Base-by-base conservation (phyloP, 2,113 vertebrate genomes). In the Coturnix japonica region DNA sequence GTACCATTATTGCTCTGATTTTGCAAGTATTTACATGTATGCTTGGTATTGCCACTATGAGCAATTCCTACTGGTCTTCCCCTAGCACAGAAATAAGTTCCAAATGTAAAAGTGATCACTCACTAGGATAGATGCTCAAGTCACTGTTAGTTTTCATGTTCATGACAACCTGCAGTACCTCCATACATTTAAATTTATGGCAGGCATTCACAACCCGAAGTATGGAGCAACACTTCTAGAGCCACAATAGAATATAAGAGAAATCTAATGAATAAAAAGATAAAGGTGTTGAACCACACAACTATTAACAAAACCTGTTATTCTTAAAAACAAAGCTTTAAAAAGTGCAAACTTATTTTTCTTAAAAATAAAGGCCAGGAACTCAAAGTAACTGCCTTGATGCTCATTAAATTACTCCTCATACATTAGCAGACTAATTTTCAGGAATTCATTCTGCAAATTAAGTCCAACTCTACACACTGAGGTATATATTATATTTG, bases 381-480 rank as follows among this genome's bases (percentile, higher is more conserved):
- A 74, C 12, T 76, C 33, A 59, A 65, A 92, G 56, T 9, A 75
- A 88, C 23, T 35, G 8, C 20, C 33, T 53, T 53, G 56, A 39
- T 61, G 81, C 37, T 69, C 7, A 76, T 3, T 12, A 85, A 92
- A 76, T 73, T 70, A 31, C 14, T 65, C 23, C 60, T 82, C 4
- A 0, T 60, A 80, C 26, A 83, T 65, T n/a, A 87, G 60, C 81
- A 73, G 91, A 43, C 30, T 81, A 66, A 76, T 91, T 79, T 84
- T 79, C 18, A 82, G 54, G 85, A 82, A 33, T 93, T 80, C 39
- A 57, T 81, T 82, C 51, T 53, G 19, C 46, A 79, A 76, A 70
- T 69, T 76, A 91, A 14, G 19, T 90, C 8, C 63, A 85, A 75
- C 20, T 53, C 12, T 56, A 73, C 9, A 65, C 61, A 80, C 18